These are phyloP conservation scores for Phania funesta DNA, from an alignment of 2,888 invertebrate genomes.

Conservation along the genomic window DNA sequence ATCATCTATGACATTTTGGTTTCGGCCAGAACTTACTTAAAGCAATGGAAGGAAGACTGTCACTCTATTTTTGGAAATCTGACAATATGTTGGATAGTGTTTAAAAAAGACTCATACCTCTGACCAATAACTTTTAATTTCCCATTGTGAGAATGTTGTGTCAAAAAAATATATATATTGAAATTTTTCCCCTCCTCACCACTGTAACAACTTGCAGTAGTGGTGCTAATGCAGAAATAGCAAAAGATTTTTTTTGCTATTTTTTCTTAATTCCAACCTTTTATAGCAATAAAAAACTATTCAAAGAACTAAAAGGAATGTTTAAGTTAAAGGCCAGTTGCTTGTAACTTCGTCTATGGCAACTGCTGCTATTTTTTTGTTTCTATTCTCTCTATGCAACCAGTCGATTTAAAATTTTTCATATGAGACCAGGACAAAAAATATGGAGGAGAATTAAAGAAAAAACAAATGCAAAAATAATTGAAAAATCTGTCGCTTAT, in stretches of 20 bases:
- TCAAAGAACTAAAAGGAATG: slow-evolving; percentile 50
- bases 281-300: not conserved
- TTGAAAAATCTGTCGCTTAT: slow-evolving; percentile 68
- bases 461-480: slow-evolving; percentile 53
- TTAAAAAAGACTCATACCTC: too few relatives aligned
- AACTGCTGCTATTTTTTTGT: slow-evolving; percentile 22
- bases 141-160: not conserved
- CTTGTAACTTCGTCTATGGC: slow-evolving; percentile 57
- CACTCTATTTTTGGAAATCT: too few relatives aligned
- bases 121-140: too few relatives aligned
- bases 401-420: slow-evolving; percentile 45
- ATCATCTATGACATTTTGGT: too few relatives aligned
- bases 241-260: slow-evolving; percentile 2
- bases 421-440: slow-evolving; percentile 10
- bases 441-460: not conserved
- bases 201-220: slow-evolving; percentile 46
- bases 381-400: slow-evolving; percentile 23
- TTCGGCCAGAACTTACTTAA: too few relatives aligned
- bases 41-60: too few relatives aligned
- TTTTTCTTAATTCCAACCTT: slow-evolving; percentile 8
- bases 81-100: too few relatives aligned
- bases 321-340: slow-evolving; percentile 66
- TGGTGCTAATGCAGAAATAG: slow-evolving; percentile 40
- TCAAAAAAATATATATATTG: not conserved
- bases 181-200: not conserved